Conservation (phyloP, 2,113 vertebrate genomes). For the Apodemus speciosus region DNA sequence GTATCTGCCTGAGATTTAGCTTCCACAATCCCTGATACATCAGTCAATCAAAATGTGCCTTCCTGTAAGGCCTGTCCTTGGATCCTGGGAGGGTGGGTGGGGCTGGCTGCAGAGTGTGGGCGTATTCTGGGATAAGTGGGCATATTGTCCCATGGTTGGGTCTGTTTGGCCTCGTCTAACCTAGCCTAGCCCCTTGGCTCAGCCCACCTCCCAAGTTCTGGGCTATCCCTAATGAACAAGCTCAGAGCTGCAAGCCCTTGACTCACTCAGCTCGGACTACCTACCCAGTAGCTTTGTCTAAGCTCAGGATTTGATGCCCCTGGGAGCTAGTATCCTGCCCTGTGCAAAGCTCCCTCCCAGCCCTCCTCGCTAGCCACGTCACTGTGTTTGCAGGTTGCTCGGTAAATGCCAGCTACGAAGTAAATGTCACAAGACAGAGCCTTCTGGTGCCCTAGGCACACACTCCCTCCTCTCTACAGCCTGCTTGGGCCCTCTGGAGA, state of each 20-base stretch:
- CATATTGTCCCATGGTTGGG: background rate
- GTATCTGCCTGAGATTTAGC: background rate
- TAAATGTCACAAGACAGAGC: constrained; percentile 65
- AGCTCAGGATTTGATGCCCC: accelerated
- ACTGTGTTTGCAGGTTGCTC: constrained; percentile 58
- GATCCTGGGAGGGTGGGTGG: accelerated
- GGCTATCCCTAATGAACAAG: background rate
- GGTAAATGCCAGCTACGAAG: constrained; percentile 59
- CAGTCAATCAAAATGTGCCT: too few species aligned
- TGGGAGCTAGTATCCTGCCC: background rate
- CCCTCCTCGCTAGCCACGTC: background rate
- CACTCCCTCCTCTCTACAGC: background rate
- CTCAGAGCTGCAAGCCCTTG: background rate
- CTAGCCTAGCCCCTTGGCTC: background rate
- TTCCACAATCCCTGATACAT: background rate
- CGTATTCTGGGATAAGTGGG: background rate
- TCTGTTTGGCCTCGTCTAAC: accelerated
- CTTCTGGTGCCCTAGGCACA: constrained; percentile 28
- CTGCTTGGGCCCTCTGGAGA: background rate
- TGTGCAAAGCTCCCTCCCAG: background rate
- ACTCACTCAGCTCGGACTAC: accelerated
- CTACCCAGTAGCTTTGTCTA: background rate
- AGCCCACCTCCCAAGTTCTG: background rate
- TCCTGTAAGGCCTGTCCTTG: too few species aligned
- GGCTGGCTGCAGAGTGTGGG: background rate